A percentile compares a stretch with the other conserved stretches of the same genome.
phyloP scores from a whole-genome alignment of 2,797 vertebrate genomes.

The Sitta carolinensis region DNA sequence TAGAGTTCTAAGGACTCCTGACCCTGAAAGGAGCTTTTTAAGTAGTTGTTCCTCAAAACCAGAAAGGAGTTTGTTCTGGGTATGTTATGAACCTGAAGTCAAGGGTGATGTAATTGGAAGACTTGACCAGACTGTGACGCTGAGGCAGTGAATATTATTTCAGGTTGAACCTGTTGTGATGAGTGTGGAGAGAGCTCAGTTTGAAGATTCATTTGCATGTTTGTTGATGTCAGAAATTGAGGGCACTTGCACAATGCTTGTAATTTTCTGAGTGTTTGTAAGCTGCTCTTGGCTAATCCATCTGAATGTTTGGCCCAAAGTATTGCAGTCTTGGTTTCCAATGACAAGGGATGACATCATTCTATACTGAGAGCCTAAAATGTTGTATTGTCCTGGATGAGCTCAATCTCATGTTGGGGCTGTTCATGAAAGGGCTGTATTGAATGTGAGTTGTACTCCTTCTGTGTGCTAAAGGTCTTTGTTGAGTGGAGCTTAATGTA shows the following conservation, averaged over 20 bases:
- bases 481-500: not conserved
- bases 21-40: not conserved
- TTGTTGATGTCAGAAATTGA: not conserved
- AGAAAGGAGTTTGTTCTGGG: not conserved
- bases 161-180: not conserved
- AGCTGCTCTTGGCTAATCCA: not conserved
- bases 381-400: not conserved
- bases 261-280: not conserved
- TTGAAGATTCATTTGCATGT: not conserved
- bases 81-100: not conserved
- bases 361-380: not conserved
- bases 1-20: not conserved
- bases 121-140: not conserved
- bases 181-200: not conserved
- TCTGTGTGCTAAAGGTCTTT: not conserved
- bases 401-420: fast-evolving
- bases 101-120: not conserved
- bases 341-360: not conserved
- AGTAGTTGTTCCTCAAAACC: not conserved
- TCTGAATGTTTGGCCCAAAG: not conserved
- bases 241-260: not conserved
- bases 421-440: fast-evolving
- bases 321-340: not conserved
- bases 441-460: not conserved
- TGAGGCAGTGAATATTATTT: not conserved